phyloP scores from a whole-genome alignment of 92 coral and sea anemone species.

The Ricordea florida region DNA sequence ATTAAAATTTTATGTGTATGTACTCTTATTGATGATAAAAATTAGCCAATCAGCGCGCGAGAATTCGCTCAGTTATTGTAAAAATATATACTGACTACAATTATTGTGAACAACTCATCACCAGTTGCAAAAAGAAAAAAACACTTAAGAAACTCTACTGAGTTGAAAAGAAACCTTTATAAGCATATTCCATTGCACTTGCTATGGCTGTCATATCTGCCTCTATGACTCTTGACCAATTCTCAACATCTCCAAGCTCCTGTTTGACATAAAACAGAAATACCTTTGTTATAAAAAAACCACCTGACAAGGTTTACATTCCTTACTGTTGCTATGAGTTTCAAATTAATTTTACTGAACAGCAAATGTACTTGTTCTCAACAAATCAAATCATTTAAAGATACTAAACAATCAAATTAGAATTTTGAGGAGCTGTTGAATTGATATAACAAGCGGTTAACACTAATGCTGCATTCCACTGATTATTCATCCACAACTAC shows the following conservation, averaged over 20 bases:
- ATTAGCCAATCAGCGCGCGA: too few species aligned
- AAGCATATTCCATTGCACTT: slow-evolving; percentile 98
- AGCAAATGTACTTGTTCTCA: too few species aligned
- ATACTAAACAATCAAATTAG: not conserved
- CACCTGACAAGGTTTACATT: not conserved
- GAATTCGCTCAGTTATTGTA: too few species aligned
- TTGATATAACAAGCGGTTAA: too few species aligned
- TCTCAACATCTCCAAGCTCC: slow-evolving; percentile 99
- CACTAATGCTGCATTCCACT: too few species aligned
- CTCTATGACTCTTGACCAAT: slow-evolving; percentile 99
- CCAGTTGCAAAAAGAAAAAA: not conserved
- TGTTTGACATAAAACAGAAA: not conserved
- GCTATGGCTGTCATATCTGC: slow-evolving; percentile 99
- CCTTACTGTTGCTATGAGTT: not conserved
- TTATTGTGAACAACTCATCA: too few species aligned
- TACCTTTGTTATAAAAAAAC: not conserved
- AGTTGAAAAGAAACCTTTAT: slow-evolving; percentile 69
- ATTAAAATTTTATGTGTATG: too few species aligned
- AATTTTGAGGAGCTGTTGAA: not conserved
- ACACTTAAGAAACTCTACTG: not conserved
- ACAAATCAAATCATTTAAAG: not conserved
- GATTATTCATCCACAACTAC: too few species aligned
- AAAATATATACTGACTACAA: too few species aligned
- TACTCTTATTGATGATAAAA: too few species aligned
- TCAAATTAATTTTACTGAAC: not conserved